Conservation (phyloP, 2,888 invertebrate genomes). For the Synanthedon myopaeformis region DNA sequence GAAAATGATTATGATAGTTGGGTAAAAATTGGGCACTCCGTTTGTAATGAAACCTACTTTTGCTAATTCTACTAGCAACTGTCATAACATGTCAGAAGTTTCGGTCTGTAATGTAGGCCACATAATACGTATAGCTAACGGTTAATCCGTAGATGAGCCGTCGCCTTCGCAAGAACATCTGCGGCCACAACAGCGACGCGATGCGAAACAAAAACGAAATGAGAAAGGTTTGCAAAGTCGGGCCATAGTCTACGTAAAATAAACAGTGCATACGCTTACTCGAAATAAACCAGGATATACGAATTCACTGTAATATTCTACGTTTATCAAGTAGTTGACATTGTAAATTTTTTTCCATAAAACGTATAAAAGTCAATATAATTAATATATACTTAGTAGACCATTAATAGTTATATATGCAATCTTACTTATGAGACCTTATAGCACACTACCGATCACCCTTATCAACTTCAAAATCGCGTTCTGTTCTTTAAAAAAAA, state of each 20-base stretch:
- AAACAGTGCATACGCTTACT: background rate
- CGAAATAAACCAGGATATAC: too few relatives aligned
- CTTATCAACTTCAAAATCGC: too few relatives aligned
- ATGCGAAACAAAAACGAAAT: constrained; percentile 62
- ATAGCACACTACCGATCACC: too few relatives aligned
- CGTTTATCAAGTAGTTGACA: too few relatives aligned
- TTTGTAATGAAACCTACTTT: background rate
- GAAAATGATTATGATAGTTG: too few relatives aligned
- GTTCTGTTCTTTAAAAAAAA: too few relatives aligned
- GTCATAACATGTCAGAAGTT: constrained; percentile 27
- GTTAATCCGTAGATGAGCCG: constrained; percentile 64
- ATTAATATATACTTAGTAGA: too few relatives aligned
- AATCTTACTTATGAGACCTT: too few relatives aligned
- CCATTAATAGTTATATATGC: too few relatives aligned
- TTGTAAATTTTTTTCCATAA: too few relatives aligned
- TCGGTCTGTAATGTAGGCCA: constrained; percentile 40
- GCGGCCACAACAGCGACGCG: constrained; percentile 40
- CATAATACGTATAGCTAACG: constrained; percentile 54
- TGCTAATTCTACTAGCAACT: constrained; percentile 5
- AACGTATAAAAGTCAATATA: too few relatives aligned
- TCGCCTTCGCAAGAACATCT: constrained; percentile 51
- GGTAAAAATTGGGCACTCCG: background rate
- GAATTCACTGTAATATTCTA: too few relatives aligned
- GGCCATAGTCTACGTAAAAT: background rate
- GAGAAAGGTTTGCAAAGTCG: constrained; percentile 61